These are phyloP conservation scores for Hypsibius dujardini DNA, from an alignment of 1,140 invertebrate genomes.

Conservation along the genomic window DNA sequence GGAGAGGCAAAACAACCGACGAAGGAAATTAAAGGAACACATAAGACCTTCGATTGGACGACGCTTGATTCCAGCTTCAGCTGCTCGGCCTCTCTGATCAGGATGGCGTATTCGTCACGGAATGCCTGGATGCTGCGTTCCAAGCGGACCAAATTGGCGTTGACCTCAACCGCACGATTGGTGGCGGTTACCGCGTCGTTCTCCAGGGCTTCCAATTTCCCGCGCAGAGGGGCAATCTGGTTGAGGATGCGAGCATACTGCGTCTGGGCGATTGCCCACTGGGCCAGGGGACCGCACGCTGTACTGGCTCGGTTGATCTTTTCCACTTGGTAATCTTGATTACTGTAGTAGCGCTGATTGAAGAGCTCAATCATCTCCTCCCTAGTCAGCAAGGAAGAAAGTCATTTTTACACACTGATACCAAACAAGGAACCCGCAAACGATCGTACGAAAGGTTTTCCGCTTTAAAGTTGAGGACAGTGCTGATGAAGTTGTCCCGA, in stretches of 20 bases:
- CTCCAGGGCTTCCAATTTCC: constrained; percentile 75
- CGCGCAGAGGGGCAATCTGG: constrained; percentile 84
- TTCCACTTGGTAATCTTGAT: constrained; percentile 97
- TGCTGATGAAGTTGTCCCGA: constrained; percentile 98
- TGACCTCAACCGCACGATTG: constrained; percentile 72
- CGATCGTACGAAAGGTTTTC: constrained; percentile 80
- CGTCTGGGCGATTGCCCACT: constrained; percentile 98
- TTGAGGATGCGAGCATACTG: constrained; percentile 98
- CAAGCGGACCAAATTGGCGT: constrained; percentile 69
- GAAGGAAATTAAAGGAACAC: too few relatives aligned
- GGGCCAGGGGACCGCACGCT: constrained; percentile 97
- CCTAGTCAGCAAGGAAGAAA: constrained; percentile 37
- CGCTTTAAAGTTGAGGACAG: constrained; percentile 96
- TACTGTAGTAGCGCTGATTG: constrained; percentile 76
- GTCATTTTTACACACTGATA: neutral
- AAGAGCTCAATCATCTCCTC: constrained; percentile 92
- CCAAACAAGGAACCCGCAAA: neutral
- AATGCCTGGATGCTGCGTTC: constrained; percentile 88
- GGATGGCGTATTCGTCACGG: constrained; percentile 95
- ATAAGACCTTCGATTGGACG: constrained; percentile 92
- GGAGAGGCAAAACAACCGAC: too few relatives aligned
- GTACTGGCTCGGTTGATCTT: constrained; percentile 95
- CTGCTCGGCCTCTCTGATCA: constrained; percentile 93
- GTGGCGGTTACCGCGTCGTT: constrained; percentile 77
- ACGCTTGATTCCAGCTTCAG: constrained; percentile 92